These are phyloP conservation scores for Crioceris asparagi DNA, from an alignment of 2,888 invertebrate genomes.

Conservation along the genomic window DNA sequence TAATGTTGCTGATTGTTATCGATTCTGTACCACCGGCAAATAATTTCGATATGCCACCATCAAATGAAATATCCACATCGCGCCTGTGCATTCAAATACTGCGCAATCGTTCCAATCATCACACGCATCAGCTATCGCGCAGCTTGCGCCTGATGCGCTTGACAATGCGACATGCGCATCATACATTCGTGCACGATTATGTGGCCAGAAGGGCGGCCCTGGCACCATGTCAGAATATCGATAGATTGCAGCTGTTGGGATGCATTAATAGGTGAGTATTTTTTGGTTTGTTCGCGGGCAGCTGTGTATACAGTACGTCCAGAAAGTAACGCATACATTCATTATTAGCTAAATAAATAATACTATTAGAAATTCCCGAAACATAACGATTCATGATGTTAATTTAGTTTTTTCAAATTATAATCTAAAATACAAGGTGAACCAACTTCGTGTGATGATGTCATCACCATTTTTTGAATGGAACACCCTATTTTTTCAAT, in stretches of 20 bases:
- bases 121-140: slow-evolving; percentile 29
- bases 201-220: slow-evolving; percentile 30
- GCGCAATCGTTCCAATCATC: slow-evolving; percentile 21
- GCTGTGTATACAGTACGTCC: no score
- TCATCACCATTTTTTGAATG: no score
- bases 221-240: slow-evolving; percentile 23
- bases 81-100: slow-evolving; percentile 33
- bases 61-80: slow-evolving; percentile 13
- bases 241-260: slow-evolving; percentile 25
- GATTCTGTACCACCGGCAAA: slow-evolving; percentile 37
- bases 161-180: slow-evolving; percentile 30
- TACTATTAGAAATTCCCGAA: no score
- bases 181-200: slow-evolving; percentile 31
- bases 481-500: no score
- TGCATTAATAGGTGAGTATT: slow-evolving; percentile 21
- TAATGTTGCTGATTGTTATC: slow-evolving; percentile 39
- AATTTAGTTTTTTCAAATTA: no score
- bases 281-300: no score
- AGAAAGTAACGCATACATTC: no score
- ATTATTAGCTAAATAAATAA: no score
- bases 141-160: slow-evolving; percentile 31
- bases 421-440: no score
- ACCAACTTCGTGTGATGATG: no score
- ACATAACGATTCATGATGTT: no score
- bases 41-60: slow-evolving; percentile 21